Conservation (phyloP, 2,797 vertebrate species). For the Varecia variegata region DNA sequence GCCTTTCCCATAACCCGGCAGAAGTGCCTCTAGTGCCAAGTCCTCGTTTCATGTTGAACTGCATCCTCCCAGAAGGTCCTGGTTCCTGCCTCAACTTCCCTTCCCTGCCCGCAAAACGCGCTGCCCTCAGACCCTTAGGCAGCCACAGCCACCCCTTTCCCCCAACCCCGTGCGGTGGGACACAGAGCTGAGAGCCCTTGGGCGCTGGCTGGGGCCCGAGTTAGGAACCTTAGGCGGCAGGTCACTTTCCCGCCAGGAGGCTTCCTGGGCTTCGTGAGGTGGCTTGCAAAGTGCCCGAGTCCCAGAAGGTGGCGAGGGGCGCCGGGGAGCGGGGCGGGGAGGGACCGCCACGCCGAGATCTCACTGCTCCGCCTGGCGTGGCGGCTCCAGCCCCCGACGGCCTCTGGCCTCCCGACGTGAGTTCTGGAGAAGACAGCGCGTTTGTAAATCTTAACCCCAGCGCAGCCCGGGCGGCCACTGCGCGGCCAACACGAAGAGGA, state of each 20-base stretch:
- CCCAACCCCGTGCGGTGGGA: accelerated
- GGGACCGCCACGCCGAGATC: background rate
- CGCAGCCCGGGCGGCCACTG: background rate
- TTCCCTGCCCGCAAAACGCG: accelerated
- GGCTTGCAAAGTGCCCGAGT: background rate
- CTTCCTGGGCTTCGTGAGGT: background rate
- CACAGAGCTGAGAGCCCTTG: background rate
- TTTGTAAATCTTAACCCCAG: background rate
- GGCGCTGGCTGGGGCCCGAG: background rate
- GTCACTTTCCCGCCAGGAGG: accelerated
- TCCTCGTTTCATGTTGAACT: background rate
- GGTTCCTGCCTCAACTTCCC: background rate
- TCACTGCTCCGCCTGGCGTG: accelerated
- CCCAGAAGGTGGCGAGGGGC: background rate
- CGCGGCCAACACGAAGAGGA: background rate
- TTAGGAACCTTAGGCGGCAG: accelerated
- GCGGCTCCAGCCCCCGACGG: background rate
- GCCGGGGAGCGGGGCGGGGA: too few species aligned
- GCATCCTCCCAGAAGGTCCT: background rate
- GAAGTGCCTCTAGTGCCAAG: too few species aligned
- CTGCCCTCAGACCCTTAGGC: background rate
- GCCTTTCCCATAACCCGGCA: background rate
- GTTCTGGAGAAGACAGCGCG: background rate
- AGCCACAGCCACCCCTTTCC: background rate
- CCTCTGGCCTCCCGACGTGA: background rate